Conservation (phyloP, 2,113 vertebrate genomes). For the Lonchura striata region DNA sequence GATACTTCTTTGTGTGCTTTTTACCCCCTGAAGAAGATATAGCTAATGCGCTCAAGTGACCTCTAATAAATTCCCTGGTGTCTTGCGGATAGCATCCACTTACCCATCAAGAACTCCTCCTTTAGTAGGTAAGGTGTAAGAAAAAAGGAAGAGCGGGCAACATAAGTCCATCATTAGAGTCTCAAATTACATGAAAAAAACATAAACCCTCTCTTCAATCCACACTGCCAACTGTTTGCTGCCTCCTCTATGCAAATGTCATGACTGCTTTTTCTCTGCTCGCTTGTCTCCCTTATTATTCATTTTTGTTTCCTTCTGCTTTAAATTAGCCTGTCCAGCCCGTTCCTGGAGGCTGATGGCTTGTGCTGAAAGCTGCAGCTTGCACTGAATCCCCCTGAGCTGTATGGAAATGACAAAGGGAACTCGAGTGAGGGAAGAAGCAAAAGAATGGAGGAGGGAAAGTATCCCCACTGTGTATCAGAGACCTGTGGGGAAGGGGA, state of each 20-base stretch:
- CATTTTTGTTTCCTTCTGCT: conserved; percentile 23
- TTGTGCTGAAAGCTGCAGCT: background rate
- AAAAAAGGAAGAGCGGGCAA: conserved; percentile 99
- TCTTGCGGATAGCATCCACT: conserved; percentile 98
- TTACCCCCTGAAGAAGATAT: conserved; percentile 82
- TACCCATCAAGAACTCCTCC: conserved; percentile 99
- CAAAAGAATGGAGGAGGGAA: background rate
- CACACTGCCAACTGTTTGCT: conserved; percentile 59
- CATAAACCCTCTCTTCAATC: conserved; percentile 88
- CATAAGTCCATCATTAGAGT: conserved; percentile 99
- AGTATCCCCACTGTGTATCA: background rate
- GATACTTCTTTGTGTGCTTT: conserved; percentile 67
- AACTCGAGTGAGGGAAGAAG: background rate
- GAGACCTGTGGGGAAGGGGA: background rate
- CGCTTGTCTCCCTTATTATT: background rate
- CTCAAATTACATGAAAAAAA: conserved; percentile 97
- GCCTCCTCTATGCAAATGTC: conserved; percentile 24
- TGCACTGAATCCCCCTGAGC: background rate
- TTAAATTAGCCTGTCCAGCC: background rate
- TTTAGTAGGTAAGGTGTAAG: conserved; percentile 99
- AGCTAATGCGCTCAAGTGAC: conserved; percentile 85
- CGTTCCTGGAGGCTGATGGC: background rate
- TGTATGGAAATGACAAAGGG: background rate
- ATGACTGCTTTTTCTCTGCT: conserved; percentile 1
- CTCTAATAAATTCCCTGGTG: conserved; percentile 93